Base-by-base conservation (phyloP, 2,797 vertebrate genomes). In the Tolypeutes matacus region DNA sequence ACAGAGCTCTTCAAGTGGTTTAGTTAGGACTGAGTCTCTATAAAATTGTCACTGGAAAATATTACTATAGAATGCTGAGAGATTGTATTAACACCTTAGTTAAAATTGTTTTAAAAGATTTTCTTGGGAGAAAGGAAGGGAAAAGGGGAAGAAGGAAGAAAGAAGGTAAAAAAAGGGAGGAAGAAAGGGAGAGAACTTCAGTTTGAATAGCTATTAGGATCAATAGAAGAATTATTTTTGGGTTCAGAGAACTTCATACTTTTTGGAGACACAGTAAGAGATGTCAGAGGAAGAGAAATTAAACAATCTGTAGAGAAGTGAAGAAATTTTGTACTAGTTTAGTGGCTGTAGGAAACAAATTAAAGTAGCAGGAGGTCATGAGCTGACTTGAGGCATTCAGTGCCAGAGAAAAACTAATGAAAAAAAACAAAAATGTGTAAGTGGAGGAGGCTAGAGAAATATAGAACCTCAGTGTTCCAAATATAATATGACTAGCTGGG, bases 151-250 rank as follows among this genome's bases (percentile, higher is more conserved):
- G 27, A 8, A 31, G 60, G 77, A 60, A 9, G 17, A 17, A 60
- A 25, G 36, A 42, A 60, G 15, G 15, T n/a, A 42, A 42, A 27
- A 62, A 27, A 58, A 25, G n/a, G 5, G 31, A 76, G 6, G 18
- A 4, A 82, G 27, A 25, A 21, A 36, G 10, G 53, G 29, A 53
- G 39, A 69, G 12, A 94, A 60, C 25, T 85, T 93, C 51, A 62
- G 65, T 64, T 90, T 56, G 12, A 88, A 65, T 51, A 87, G 25
- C 23, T 94, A 83, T 49, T 62, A 84, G 8, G 27, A 86, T 49
- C 17, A 95, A 86, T 51, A 70, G 65, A 95, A 77, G 12, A 84
- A 73, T 75, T 86, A 76, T 83, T 92, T 90, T 92, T 42, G 89
- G 87, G 20, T 75, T 94, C 46, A 78, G 29, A 94, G 69, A 94